phyloP scores from a whole-genome alignment of 37 sponge, comb jelly and placozoan species.

The Amphimedon queenslandica region DNA sequence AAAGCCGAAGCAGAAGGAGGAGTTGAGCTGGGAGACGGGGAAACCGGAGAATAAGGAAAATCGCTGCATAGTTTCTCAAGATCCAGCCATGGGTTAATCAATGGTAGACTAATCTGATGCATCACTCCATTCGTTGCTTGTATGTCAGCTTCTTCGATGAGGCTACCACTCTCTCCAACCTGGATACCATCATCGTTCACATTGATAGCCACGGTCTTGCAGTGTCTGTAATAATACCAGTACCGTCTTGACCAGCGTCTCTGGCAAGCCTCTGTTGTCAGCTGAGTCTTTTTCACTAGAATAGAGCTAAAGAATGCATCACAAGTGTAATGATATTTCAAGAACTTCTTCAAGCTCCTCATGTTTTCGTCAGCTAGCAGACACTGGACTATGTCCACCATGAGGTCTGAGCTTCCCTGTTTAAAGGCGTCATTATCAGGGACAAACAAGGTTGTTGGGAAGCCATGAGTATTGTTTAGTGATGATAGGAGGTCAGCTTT shows the following conservation, averaged over 20 bases:
- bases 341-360: not conserved
- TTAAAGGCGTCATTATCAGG: constrained; percentile 36
- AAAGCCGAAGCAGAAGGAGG: not conserved
- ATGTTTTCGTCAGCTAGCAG: constrained; percentile 6
- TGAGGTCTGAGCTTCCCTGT: not conserved
- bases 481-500: not conserved
- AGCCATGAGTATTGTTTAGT: not conserved
- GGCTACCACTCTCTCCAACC: not conserved
- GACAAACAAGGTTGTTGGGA: constrained; percentile 30
- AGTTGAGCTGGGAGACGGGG: not conserved
- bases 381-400: constrained; percentile 16
- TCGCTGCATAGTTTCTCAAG: not conserved
- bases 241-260: not conserved
- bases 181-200: not conserved
- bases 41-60: not conserved
- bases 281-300: not conserved
- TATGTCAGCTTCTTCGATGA: constrained; percentile 16
- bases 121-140: constrained; percentile 43
- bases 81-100: not conserved
- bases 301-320: constrained; percentile 26
- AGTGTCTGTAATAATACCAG: not conserved
- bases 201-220: not conserved
- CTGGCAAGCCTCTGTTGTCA: constrained; percentile 1
- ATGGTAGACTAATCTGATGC: constrained; percentile 3
- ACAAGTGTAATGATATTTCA: constrained; percentile 15